Evolutionary conservation across 2,113 vertebrate genomes (phyloP), one percentile per base, ranked within the genome.

Genomic region (Axis porcinus): DNA sequence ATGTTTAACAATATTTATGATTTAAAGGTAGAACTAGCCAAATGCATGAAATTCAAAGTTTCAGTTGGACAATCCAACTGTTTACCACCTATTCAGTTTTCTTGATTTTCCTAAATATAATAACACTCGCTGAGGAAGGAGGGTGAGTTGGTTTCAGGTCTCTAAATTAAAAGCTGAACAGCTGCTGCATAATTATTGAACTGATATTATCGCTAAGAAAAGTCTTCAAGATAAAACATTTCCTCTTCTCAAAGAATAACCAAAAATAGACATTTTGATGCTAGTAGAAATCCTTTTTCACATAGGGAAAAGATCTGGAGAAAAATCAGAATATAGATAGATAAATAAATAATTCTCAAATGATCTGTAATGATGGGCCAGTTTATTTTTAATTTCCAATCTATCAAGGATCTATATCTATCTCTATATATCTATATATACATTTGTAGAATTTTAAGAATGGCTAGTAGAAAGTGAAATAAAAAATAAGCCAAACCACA

Each of bases 321-420:
- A 52, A 82, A 92, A 83, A 70, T 27, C 28, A 96, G 36, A 27
- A 86, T 50, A 64, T 40, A 83, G 52, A 87, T 45, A 74, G 11
- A n/a, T 21, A 89, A 4, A 55, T 1, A 33, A 40, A 93, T 86
- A 58, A 67, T 89, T 89, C 30, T 81, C 57, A 84, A 96, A 40
- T 47, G 3, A 5, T 89, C 2, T 79, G 12, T 6, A 84, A 30
- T 62, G 25, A 74, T 88, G 21, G 19, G 30, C 3, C 23, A 78
- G 60, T 84, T 91, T 74, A 55, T 50, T 86, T 94, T 93, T 85
- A 78, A 92, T 93, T 93, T 96, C 47, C 36, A 93, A 91, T 40
- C 30, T 67, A 7, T 74, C 15, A 92, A 97, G 1, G 23, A 86
- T 74, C 15, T 33, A 91, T 40, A 62, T 0, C 52, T 3, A 67